Base-by-base conservation (phyloP, 2,113 vertebrate genomes). In the Solea senegalensis region DNA sequence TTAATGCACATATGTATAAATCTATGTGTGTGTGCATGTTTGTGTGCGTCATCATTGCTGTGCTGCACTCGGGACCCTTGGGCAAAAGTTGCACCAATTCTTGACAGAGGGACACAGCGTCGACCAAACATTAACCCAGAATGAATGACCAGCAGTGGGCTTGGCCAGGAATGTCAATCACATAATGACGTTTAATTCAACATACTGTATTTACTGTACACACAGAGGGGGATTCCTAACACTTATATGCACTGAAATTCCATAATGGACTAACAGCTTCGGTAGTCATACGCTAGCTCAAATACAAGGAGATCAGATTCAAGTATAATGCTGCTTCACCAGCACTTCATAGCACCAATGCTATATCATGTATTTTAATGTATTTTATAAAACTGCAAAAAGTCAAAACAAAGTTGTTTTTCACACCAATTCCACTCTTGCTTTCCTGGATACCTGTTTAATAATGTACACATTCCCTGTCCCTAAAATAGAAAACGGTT, bases 41-140 rank as follows among this genome's bases (percentile, higher is more conserved):
- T 50, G 13, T 50, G 48, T 21, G 50, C n/a, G n/a, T n/a, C 50
- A 13, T 46, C 15, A 12, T 57, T 54, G 40, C 4, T 26, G 28
- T 28, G 44, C 55, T 52, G 60, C 43, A 14, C 58, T 74, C 16
- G 1, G 49, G 65, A 61, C 66, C 60, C 53, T 40, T 66, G 41
- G 73, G 53, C 43, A 3, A 80, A 82, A 61, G 49, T 48, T 66
- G 60, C 28, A 58, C 45, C 56, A 1, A 0, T 57, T 69, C 65
- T 63, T 46, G 48, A 83, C 69, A 39, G 49, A 48, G 54, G 43
- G 75, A 80, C 78, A 88, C 71, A 65, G 49, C 39, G 58, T 66
- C 65, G 75, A 73, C 77, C 55, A 55, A 53, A 77, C 68, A 61
- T 82, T 66, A 55, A 70, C 78, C 81, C 69, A 63, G 52, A 73